phyloP scores from a whole-genome alignment of 1,140 invertebrate genomes.

The Philotrypesis tridentata region DNA sequence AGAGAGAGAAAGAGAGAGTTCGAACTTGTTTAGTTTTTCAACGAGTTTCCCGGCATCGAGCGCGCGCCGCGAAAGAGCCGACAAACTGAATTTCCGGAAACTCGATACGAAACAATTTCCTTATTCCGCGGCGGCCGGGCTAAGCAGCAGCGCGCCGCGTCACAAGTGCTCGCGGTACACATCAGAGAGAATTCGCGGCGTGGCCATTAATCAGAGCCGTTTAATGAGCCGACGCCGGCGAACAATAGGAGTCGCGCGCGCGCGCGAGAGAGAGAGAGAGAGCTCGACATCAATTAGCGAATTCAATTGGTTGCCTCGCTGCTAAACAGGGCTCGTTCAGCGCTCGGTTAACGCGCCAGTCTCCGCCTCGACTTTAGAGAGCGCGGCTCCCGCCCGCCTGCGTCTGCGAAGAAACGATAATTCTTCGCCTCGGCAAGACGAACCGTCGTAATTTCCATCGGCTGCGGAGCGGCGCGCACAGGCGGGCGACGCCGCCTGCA shows the following conservation, averaged over 20 bases:
- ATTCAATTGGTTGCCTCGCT: constrained; percentile 11
- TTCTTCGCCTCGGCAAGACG: constrained; percentile 42
- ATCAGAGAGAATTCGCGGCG: not conserved
- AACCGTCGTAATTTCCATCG: constrained; percentile 51
- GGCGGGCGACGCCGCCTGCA: no score
- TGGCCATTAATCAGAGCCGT: not conserved
- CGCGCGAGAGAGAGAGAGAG: no score
- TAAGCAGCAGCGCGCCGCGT: not conserved
- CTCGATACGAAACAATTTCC: not conserved
- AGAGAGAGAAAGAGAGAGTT: no score
- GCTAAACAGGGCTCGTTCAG: constrained; percentile 48
- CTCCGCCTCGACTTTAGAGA: constrained; percentile 38
- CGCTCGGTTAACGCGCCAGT: constrained; percentile 51
- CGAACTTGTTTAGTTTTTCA: not conserved
- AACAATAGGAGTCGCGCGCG: not conserved
- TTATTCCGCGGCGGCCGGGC: not conserved
- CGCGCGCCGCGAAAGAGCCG: not conserved
- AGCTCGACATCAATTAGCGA: constrained; percentile 10
- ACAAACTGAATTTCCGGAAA: not conserved
- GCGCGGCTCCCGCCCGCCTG: no score
- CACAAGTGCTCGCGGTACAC: not conserved
- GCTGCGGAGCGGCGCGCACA: constrained; percentile 39
- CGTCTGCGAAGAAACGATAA: constrained; percentile 45
- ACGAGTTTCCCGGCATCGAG: not conserved
- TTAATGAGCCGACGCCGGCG: not conserved